Conservation (phyloP, 2,888 invertebrate genomes). For the Ctena decussata region DNA sequence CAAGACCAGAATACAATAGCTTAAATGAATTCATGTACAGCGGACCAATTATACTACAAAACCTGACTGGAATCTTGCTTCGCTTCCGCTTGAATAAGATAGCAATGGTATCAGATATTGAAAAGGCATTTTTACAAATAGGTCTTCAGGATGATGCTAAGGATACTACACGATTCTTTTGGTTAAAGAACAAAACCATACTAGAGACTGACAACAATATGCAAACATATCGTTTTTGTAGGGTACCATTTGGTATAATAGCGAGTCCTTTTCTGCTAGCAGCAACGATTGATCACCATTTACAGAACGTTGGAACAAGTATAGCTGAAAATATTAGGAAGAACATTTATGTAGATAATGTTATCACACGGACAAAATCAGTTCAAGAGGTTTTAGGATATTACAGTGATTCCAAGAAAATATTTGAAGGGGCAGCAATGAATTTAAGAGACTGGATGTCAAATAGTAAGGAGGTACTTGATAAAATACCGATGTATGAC, state of each 20-base stretch:
- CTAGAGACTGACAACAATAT: not conserved
- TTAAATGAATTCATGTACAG: conserved; percentile 31
- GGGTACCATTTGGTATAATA: conserved; percentile 3
- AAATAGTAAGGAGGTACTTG: not conserved
- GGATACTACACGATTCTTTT: conserved; percentile 27
- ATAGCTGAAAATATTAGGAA: not conserved
- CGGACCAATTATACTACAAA: conserved; percentile 27
- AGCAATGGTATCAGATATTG: too few relatives aligned
- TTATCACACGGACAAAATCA: not conserved
- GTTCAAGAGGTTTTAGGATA: not conserved
- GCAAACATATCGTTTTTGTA: not conserved
- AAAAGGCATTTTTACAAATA: too few relatives aligned
- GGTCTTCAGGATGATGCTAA: not conserved
- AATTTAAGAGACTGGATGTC: conserved; percentile 7
- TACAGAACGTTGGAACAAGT: not conserved
- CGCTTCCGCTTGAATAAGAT: conserved; percentile 15
- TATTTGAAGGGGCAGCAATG: not conserved
- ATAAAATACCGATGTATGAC: not conserved
- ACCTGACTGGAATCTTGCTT: conserved; percentile 7
- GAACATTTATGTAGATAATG: not conserved
- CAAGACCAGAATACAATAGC: conserved; percentile 1
- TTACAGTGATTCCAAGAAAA: not conserved
- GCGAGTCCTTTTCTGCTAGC: not conserved
- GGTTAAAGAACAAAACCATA: conserved; percentile 18
- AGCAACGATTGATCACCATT: not conserved